Evolutionary conservation across 2,113 vertebrate genomes (phyloP), one percentile per base, ranked within the genome.

Genomic region (Trinectes maculatus): DNA sequence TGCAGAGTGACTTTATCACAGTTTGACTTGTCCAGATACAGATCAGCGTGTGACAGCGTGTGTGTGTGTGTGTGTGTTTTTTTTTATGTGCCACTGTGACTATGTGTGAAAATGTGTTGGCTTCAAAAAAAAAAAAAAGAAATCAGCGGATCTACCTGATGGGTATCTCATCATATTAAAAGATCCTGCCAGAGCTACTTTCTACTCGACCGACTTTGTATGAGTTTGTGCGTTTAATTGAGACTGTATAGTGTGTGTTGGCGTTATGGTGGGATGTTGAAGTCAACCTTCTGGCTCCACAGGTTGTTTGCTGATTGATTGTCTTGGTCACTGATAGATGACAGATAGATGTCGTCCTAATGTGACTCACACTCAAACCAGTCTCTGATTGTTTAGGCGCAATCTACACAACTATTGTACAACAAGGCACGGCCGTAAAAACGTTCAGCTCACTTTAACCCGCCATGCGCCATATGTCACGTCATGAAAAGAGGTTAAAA

Each of bases 1-100:
- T 90, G 90, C 84, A 84, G 87, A 91, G 83, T 89, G 92, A 92
- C 92, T 91, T 92, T 92, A 93, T 92, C 91, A 72, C 82, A 80
- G 82, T 91, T 89, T 87, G 88, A 77, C 89, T 91, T 91, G 90
- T 91, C 91, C 82, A 91, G 91, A 89, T 86, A 90, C 61, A 66
- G 84, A 91, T 91, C 87, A 78, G 77, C 48, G 66, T 61, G 82
- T 91, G 89, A 91, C 84, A 87, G 79, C 51, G 26, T 53, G 71
- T 77, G 63, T 33, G 16, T 51, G 63, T 33, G 16, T 51, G 37
- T 40, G n/a, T 37, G 36, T 52, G 72, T 69, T 71, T 82, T 85
- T 82, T 71, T 74, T 82, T 72, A 83, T 64, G 64, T 71, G 69
- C 71, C 78, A 57, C 53, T 64, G 65, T 63, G 67, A 75, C 55